Evolutionary conservation across 2,113 vertebrate genomes (phyloP), one percentile per base, ranked within the genome.

Genomic region (Oreochromis tanganicae): DNA sequence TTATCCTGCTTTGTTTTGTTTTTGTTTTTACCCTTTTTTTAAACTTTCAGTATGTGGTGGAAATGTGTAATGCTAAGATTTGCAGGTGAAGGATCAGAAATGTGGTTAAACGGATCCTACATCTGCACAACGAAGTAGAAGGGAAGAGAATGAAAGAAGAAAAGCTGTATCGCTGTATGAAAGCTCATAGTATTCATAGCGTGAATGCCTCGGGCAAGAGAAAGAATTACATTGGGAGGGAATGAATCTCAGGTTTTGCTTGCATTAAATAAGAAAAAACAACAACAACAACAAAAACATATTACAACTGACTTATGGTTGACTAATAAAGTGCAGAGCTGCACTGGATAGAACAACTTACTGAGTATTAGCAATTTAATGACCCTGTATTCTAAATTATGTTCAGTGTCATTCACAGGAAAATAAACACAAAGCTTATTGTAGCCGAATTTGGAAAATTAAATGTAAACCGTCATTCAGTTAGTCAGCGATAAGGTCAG

Each of bases 241-340:
- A 91, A 89, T 87, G 21, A 88, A 90, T 82, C 19, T 81, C 29
- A 80, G 57, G 79, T 55, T 68, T 21, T 17, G 8, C 9, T 71
- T 17, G 7, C n/a, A 27, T 16, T 85, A 82, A 89, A 89, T 73
- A 85, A 88, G 41, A 56, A 87, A 85, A 91, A 73, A 87, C 87
- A 38, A 21, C 41, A 43, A 43, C 43, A 93, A 46, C 63, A 93
- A 92, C 84, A 89, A 80, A 85, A 90, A 61, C 82, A 87, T 84
- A 71, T 89, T 87, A 41, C 59, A 43, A 3, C 38, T 56, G 84
- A 88, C 80, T 85, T 90, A 81, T 24, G 21, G 80, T 5, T n/a
- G n/a, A 80, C 46, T 82, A 68, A 82, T 84, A 84, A 88, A 88
- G 68, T 82, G 87, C 71, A 85, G 75, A 24, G 36, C 34, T 54